These are phyloP conservation scores for Lithophane ornitopus DNA, from an alignment of 2,888 invertebrate genomes.

Conservation along the genomic window DNA sequence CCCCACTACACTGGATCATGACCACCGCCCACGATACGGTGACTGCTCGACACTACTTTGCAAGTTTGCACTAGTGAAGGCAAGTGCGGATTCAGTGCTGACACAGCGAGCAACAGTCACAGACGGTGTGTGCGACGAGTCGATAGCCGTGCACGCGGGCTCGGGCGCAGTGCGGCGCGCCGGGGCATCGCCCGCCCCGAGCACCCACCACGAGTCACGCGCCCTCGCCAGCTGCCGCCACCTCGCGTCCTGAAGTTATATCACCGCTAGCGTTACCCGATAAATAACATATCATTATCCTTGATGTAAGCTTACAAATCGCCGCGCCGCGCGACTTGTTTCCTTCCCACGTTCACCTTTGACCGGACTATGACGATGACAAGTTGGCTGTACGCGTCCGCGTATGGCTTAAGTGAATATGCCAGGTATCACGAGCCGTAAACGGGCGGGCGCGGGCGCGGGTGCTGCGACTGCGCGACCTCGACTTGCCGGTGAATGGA, in stretches of 20 bases:
- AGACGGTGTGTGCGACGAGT: constrained; percentile 11
- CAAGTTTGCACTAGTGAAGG: too few relatives aligned
- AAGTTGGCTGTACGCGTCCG: not conserved
- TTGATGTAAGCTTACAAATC: constrained; percentile 31
- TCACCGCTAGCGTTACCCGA: constrained; percentile 29
- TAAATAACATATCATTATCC: constrained; percentile 46
- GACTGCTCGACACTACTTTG: not conserved
- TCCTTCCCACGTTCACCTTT: constrained; percentile 17
- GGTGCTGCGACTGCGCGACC: not conserved
- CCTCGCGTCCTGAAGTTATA: constrained; percentile 34
- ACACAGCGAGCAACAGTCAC: not conserved
- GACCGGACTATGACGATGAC: constrained; percentile 15
- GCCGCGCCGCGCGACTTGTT: not conserved
- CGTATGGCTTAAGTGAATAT: not conserved
- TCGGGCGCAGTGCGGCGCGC: constrained; percentile 34
- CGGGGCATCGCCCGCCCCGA: constrained; percentile 53
- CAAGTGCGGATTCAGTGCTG: constrained; percentile 8
- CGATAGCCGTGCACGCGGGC: constrained; percentile 23
- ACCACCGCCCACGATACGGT: not conserved
- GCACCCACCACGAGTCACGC: not conserved
- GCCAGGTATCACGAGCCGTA: not conserved
- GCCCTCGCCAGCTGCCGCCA: constrained; percentile 13
- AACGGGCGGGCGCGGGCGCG: not conserved
- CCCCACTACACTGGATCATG: not conserved
- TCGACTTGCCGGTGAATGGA: constrained; percentile 14